Evolutionary conservation across 2,888 invertebrate genomes (phyloP).

Genomic region (Esperia sulphurella): DNA sequence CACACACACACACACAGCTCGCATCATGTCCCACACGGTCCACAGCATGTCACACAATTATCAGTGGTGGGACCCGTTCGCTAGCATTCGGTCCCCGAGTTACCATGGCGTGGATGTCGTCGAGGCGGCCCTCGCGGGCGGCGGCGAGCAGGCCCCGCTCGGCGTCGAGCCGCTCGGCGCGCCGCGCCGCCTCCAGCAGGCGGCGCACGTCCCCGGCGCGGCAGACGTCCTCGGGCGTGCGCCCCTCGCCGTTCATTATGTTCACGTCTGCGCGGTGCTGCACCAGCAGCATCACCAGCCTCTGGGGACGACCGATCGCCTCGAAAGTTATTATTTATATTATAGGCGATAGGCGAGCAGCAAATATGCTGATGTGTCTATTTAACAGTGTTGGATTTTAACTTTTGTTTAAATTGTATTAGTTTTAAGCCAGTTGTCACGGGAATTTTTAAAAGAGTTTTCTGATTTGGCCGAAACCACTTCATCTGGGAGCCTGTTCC

Average conservation of each 20-base stretch:
- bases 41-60: too few species aligned
- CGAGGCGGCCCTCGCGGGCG: conserved; percentile 80
- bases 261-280: conserved; percentile 81
- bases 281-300: conserved; percentile 80
- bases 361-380: too few species aligned
- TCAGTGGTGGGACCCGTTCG: too few species aligned
- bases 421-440: too few species aligned
- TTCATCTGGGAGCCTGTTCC: too few species aligned
- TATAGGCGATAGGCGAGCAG: too few species aligned
- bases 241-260: conserved; percentile 82
- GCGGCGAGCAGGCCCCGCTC: conserved; percentile 79
- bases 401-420: too few species aligned
- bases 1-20: conserved; percentile 16
- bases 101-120: conserved; percentile 78
- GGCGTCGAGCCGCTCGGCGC: conserved; percentile 73
- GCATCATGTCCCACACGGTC: too few species aligned
- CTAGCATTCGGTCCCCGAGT: conserved; percentile 12
- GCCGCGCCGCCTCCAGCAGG: conserved; percentile 80
- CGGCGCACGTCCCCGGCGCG: conserved; percentile 75
- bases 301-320: conserved; percentile 68
- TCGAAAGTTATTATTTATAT: too few species aligned
- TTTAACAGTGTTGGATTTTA: too few species aligned
- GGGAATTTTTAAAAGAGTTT: too few species aligned
- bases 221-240: conserved; percentile 77
- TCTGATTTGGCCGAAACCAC: too few species aligned